Evolutionary conservation across 2,113 vertebrate species (phyloP), one percentile per base, ranked within the genome.

Genomic region (Barbus barbus): DNA sequence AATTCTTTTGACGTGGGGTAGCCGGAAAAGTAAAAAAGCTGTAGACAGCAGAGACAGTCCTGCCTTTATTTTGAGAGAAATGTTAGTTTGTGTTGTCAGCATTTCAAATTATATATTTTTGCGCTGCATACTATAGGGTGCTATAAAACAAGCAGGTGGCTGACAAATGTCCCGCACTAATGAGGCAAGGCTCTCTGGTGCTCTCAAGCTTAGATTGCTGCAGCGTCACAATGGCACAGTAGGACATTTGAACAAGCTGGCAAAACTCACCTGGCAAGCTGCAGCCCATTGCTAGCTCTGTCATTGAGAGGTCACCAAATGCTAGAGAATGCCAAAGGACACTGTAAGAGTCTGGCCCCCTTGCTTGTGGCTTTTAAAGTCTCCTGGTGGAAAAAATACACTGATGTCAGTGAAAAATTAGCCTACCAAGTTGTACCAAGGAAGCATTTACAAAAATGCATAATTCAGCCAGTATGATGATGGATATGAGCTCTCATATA

Each of bases 1-100:
- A 58, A 72, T 60, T 44, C 80, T 86, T 85, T 83, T 84, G 82
- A 79, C 82, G 80, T 71, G 80, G 84, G 83, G 84, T 75, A 88
- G 85, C 86, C 82, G 83, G 86, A 87, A 89, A 84, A 84, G 82
- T 82, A 78, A 84, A 85, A 82, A 82, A 81, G 65, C 71, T 79
- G 72, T 86, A 83, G 79, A 85, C 46, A 51, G 38, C n/a, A 58
- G 36, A 72, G 48, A 81, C 63, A 71, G 58, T 82, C 80, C 46
- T 46, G 76, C 46, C 74, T 87, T 79, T 84, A 85, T 85, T 86
- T 85, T 75, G 74, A 84, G 26, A 48, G 71, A 87, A 82, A 86
- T 74, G 33, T 38, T 75, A 51, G 41, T 65, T 75, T 41, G 74
- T 75, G 83, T 51, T 80, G 83, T 88, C 63, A 78, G 81, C 82